A percentile compares a stretch with the other conserved stretches of the same genome.
phyloP scores from a whole-genome alignment of 2,888 invertebrate genomes.

The Heliconius ethilla region DNA sequence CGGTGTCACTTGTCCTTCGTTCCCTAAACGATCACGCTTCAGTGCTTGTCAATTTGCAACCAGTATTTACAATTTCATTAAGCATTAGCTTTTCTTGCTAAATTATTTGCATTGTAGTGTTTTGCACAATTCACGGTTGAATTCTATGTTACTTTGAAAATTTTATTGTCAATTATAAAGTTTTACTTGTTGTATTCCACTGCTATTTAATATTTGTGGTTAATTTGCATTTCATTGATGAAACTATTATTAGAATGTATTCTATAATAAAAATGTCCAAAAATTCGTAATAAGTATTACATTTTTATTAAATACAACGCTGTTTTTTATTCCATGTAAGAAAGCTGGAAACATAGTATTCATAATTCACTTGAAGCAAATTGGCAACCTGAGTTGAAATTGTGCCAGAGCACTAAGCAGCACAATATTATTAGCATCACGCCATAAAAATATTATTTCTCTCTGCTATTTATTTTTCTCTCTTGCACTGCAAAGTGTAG shows the following conservation, averaged over 20 bases:
- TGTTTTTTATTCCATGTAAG: conserved; percentile 2
- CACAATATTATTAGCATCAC: conserved; percentile 49
- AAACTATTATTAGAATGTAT: neutral
- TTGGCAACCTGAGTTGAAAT: conserved; percentile 53
- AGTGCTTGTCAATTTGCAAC: conserved; percentile 42
- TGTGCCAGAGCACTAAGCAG: conserved; percentile 53
- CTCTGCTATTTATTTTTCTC: conserved; percentile 43
- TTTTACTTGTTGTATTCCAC: neutral
- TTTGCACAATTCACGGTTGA: conserved; percentile 7
- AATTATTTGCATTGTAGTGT: neutral
- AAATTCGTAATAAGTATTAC: neutral
- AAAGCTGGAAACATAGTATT: conserved; percentile 9
- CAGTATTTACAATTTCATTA: conserved; percentile 43
- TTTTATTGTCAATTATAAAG: neutral
- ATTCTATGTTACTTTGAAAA: neutral
- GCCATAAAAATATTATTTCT: conserved; percentile 57
- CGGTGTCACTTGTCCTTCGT: conserved; percentile 36
- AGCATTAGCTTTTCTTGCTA: conserved; percentile 24
- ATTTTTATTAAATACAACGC: neutral
- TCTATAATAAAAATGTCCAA: neutral
- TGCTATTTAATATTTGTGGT: neutral
- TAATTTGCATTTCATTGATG: neutral
- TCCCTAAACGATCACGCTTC: conserved; percentile 42
- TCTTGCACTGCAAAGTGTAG: conserved; percentile 46
- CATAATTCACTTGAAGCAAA: conserved; percentile 25